phyloP scores from a whole-genome alignment of 2,888 invertebrate genomes.

The Smittia sp. region DNA sequence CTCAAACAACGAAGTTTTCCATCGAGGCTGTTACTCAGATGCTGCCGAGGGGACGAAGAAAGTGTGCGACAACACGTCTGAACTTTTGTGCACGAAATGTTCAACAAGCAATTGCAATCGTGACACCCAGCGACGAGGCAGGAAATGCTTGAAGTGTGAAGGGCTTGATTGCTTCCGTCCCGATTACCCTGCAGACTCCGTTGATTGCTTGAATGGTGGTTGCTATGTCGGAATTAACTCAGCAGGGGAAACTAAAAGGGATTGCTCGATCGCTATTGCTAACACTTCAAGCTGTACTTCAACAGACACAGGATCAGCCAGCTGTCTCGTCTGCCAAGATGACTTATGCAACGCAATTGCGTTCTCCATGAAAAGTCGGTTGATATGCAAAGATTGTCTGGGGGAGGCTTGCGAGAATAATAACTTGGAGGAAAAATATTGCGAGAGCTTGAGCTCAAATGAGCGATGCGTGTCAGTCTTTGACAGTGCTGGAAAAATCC shows the following conservation, averaged over 20 bases:
- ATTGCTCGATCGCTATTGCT: background rate
- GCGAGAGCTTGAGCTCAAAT: background rate
- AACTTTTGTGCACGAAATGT: slow-evolving; percentile 16
- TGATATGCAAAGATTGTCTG: slow-evolving; percentile 4
- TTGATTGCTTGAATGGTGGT: slow-evolving; percentile 15
- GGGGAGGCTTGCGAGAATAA: background rate
- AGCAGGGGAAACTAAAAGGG: slow-evolving; percentile 26
- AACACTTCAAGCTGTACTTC: background rate
- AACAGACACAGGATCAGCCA: background rate
- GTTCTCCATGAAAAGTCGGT: slow-evolving; percentile 4
- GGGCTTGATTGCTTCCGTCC: slow-evolving; percentile 9
- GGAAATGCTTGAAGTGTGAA: slow-evolving; percentile 22
- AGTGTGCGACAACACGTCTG: slow-evolving; percentile 21
- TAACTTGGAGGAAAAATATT: background rate
- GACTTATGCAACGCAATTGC: slow-evolving; percentile 24
- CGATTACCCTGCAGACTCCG: background rate
- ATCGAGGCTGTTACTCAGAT: slow-evolving; percentile 31
- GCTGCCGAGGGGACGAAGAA: background rate
- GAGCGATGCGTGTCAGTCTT: slow-evolving; percentile 24
- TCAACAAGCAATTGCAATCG: background rate
- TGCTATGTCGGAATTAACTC: slow-evolving; percentile 26
- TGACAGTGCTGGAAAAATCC: background rate
- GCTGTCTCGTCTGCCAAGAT: slow-evolving; percentile 21
- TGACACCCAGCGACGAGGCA: background rate
- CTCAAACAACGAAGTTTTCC: background rate